Evolutionary conservation across 2,113 vertebrate genomes (phyloP), one percentile per base, ranked within the genome.

Genomic region (Nothocercus nigrocapillus): DNA sequence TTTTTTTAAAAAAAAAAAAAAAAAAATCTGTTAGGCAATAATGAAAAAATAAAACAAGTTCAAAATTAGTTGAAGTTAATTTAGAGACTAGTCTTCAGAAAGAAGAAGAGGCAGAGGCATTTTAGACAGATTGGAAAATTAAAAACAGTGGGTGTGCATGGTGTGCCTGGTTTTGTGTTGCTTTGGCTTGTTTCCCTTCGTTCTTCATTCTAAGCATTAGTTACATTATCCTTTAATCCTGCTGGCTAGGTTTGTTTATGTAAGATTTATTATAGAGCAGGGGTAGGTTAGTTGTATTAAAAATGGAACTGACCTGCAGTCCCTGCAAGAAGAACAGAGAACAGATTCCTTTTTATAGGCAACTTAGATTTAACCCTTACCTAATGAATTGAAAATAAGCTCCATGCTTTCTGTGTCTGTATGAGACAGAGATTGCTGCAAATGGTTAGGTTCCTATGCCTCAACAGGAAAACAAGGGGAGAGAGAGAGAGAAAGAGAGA

Each of bases 201-300:
- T 89, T 95, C 67, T 81, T 84, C 53, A 42, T 53, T 91, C 76
- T 25, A 58, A 95, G 93, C 51, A 85, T 95, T 96, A 89, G 87
- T 92, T 94, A 75, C 90, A 53, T 94, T 93, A 95, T 93, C 96
- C 95, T 93, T 96, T 97, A 97, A 96, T 97, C 95, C 93, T 66
- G 9, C 89, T 94, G 87, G 87, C 92, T 91, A 74, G 44, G 45
- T 34, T 73, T 78, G 56, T 86, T 96, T 95, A 95, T 88, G 67
- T 96, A 96, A 97, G 76, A 81, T 85, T 88, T 95, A 82, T 94
- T 93, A 59, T 91, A 63, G 73, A 90, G 79, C 66, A 75, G 47
- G 62, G 8, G 9, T 73, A 40, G 75, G 34, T 30, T 34, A 54
- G 59, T 81, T 75, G 93, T 79, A 90, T 94, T 70, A 88, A 94